These are phyloP conservation scores for Lithosia quadra DNA, from an alignment of 2,888 invertebrate species.

Conservation along the genomic window DNA sequence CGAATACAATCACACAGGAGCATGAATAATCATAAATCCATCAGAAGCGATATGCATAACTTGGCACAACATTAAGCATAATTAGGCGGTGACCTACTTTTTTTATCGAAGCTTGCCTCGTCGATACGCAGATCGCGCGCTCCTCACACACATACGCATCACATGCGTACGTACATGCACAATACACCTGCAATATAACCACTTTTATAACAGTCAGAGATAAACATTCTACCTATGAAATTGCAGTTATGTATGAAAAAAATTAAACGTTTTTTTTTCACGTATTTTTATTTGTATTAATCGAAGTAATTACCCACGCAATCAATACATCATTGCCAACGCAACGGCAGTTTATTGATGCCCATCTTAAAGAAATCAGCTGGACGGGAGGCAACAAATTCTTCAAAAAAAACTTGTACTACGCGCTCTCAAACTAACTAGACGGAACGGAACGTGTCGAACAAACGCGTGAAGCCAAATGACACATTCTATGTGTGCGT, in stretches of 20 bases:
- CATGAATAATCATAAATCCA: constrained; percentile 33
- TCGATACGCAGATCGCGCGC: constrained; percentile 61
- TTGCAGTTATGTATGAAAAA: too few species aligned
- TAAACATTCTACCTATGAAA: constrained; percentile 43
- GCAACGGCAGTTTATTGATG: too few species aligned
- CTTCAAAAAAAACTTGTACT: too few species aligned
- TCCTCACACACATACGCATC: constrained; percentile 49
- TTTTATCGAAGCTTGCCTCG: constrained; percentile 69
- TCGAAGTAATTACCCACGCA: too few species aligned
- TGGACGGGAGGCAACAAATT: too few species aligned
- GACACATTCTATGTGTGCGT: too few species aligned
- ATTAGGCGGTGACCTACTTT: constrained; percentile 79
- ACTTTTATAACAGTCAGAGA: constrained; percentile 30
- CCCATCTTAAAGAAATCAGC: too few species aligned
- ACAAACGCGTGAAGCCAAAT: too few species aligned
- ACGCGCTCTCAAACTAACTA: too few species aligned
- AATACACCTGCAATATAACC: constrained; percentile 35
- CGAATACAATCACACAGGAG: constrained; percentile 53
- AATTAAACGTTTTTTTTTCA: too few species aligned
- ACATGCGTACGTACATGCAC: constrained; percentile 29
- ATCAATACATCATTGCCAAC: not conserved
- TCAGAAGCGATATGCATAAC: constrained; percentile 64
- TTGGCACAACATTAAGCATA: constrained; percentile 76
- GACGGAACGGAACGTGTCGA: too few species aligned
- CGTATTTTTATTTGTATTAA: too few species aligned